Base-by-base conservation (phyloP, 2,797 vertebrate species). In the Scleropages formosus region DNA sequence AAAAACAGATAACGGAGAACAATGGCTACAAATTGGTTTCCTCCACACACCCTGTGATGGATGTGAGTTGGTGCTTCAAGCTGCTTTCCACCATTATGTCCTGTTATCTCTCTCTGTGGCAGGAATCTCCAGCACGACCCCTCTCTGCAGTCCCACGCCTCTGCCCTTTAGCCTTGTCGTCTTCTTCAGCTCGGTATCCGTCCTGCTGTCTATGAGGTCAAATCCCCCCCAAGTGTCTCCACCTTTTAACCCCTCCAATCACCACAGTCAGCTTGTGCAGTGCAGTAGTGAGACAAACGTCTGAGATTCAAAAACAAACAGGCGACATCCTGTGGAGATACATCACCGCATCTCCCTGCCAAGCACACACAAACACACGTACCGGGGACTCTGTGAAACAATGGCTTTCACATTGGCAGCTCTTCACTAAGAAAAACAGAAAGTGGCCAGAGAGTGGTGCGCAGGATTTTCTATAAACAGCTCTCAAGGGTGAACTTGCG, bases 1-100 rank as follows among this genome's bases (percentile, higher is more conserved):
- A 86, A 87, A 90, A 90, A 90, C 89, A 90, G 89, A 91, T 90
- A 88, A 88, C 88, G 80, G 86, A 84, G 86, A 91, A 91, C 90
- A 92, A 89, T 89, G 85, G 87, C 85, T 89, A 88, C 87, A 91
- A 90, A 90, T 91, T 89, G 6, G 88, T 84, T 89, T 84, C 83
- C 89, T 84, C 87, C 87, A 27, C 87, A 90, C 88, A 89, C 86
- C 83, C 80, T 83, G 88, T 90, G 88, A 91, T 87, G 85, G 85
- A 90, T 92, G 86, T 87, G 82, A 85, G 79, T 82, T 20, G 73
- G 82, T 78, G 86, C 81, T 81, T 80, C 83, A 49, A 72, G 70
- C 56, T 18, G 26, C 56, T 46, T 27, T 44, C 56, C 70, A 82
- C 84, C 85, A 86, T 89, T 88, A 88, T 88, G 83, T 84, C 79